Percentiles rank a stretch among this genome's conserved stretches.
These are phyloP conservation scores for Heliornis fulica DNA, from an alignment of 2,113 vertebrate species.

Conservation along the genomic window DNA sequence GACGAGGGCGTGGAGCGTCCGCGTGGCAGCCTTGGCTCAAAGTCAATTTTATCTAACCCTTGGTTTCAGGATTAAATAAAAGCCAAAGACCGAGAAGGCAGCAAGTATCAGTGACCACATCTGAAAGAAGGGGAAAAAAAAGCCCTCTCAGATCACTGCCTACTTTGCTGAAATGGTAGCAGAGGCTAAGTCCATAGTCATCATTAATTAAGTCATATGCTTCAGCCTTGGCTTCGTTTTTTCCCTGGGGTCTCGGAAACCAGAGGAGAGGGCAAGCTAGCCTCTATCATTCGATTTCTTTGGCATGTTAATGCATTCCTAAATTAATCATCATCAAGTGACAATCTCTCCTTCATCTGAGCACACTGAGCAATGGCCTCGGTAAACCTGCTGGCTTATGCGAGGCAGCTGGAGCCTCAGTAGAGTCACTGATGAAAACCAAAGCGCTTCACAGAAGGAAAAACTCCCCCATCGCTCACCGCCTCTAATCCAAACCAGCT, in stretches of 20 bases:
- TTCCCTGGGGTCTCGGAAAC: constrained; percentile 53
- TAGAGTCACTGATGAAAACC: constrained; percentile 49
- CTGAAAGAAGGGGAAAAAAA: neutral
- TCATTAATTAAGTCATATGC: constrained; percentile 66
- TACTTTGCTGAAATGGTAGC: constrained; percentile 53
- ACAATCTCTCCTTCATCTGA: constrained; percentile 65
- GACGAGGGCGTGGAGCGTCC: neutral
- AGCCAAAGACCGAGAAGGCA: neutral
- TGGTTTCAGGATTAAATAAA: neutral
- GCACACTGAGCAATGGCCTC: constrained; percentile 42
- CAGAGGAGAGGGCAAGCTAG: constrained; percentile 60
- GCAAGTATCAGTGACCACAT: neutral
- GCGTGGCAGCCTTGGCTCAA: neutral
- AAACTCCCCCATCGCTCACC: constrained; percentile 28
- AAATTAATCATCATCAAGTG: constrained; percentile 70
- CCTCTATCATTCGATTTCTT: constrained; percentile 62
- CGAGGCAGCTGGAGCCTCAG: constrained; percentile 38
- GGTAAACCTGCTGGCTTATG: constrained; percentile 45
- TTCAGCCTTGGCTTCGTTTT: constrained; percentile 44
- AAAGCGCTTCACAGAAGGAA: constrained; percentile 31
- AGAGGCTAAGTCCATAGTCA: constrained; percentile 64
- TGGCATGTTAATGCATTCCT: constrained; percentile 69
- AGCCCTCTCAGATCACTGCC: neutral
- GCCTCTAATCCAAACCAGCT: constrained; percentile 46
- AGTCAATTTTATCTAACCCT: neutral